phyloP scores from a whole-genome alignment of 2,797 vertebrate genomes.

The Eutrigla gurnardus region DNA sequence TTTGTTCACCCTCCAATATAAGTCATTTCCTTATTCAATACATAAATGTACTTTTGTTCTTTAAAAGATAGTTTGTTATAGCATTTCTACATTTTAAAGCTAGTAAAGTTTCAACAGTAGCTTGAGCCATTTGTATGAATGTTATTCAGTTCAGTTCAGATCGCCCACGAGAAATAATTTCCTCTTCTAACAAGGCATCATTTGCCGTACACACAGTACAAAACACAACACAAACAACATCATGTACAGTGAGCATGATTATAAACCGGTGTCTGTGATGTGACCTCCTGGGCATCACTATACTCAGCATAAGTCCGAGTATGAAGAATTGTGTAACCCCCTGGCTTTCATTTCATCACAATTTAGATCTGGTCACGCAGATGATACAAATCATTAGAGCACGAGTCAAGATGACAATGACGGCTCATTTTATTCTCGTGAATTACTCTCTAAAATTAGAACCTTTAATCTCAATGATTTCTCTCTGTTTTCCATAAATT shows the following conservation, averaged over 20 bases:
- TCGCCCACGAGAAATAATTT: not conserved
- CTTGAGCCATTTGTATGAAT: not conserved
- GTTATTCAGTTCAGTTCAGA: not conserved
- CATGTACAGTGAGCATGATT: not conserved
- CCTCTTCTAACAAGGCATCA: not conserved
- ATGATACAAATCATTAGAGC: not conserved
- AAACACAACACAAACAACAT: not conserved
- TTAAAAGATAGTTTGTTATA: no score
- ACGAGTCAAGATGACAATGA: not conserved
- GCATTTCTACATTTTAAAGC: not conserved
- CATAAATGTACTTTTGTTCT: not conserved
- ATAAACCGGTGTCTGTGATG: not conserved
- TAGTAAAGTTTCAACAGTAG: not conserved
- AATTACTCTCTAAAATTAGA: constrained; percentile 9
- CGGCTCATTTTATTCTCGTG: not conserved
- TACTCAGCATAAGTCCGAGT: not conserved
- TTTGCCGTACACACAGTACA: not conserved
- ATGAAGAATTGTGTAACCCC: not conserved
- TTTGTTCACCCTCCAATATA: not conserved
- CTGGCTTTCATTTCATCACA: not conserved
- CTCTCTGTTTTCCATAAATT: not conserved
- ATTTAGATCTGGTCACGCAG: not conserved
- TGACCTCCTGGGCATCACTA: not conserved
- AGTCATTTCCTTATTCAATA: not conserved
- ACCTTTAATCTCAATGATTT: not conserved